Evolutionary conservation across 2,888 invertebrate genomes (phyloP).

Genomic region (Congeria kusceri): DNA sequence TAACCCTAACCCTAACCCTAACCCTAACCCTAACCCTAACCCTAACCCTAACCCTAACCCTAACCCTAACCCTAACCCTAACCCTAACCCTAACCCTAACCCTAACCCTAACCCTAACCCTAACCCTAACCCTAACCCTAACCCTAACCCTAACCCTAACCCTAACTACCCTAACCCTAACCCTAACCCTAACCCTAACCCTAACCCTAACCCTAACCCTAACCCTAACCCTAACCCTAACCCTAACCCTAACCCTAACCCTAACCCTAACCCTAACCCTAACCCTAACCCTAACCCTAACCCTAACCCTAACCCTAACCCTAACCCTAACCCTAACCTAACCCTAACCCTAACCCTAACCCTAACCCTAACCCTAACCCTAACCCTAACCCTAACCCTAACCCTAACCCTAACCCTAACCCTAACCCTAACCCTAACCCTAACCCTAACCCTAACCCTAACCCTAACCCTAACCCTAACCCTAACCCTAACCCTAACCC

Average conservation of each 20-base stretch:
- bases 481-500: constrained; percentile 20
- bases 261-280: constrained; percentile 72
- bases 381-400: constrained; percentile 34
- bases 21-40: constrained; percentile 58
- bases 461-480: constrained; percentile 42
- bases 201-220: constrained; percentile 60
- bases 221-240: constrained; percentile 64
- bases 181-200: constrained; percentile 64
- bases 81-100: constrained; percentile 64
- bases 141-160: constrained; percentile 54
- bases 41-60: constrained; percentile 60
- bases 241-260: constrained; percentile 68
- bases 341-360: constrained; percentile 68
- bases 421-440: constrained; percentile 60
- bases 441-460: constrained; percentile 20
- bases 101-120: constrained; percentile 67
- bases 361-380: constrained; percentile 40
- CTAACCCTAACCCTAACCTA: constrained; percentile 70
- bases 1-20: constrained; percentile 56
- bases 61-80: constrained; percentile 66
- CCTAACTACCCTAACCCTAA: constrained; percentile 53
- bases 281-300: constrained; percentile 72
- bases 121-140: constrained; percentile 53
- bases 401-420: constrained; percentile 26
- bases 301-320: constrained; percentile 67